Evolutionary conservation across 2,113 vertebrate genomes (phyloP), one percentile per base, ranked within the genome.

Genomic region (Oryzias celebensis): DNA sequence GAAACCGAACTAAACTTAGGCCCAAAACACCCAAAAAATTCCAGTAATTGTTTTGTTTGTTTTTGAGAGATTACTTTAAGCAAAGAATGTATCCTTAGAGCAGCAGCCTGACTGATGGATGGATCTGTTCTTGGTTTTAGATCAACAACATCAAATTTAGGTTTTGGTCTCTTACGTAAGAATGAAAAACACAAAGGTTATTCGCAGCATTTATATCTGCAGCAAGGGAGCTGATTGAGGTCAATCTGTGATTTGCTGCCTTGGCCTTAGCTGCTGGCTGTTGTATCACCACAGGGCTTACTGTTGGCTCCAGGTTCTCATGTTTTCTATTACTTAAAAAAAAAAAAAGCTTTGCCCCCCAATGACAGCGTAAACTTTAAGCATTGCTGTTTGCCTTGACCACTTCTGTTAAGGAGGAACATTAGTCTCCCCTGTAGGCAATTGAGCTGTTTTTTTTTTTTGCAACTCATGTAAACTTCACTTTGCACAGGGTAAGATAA

Each of bases 191-290:
- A 20, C 49, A 72, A 61, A 66, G 66, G 62, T 23, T 2, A 56
- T 62, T 24, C 26, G 50, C 22, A 65, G 58, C 52, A 50, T 82
- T 77, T 41, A 55, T 82, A 70, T 79, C 71, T 77, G 70, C 68
- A 65, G 75, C 68, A 52, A 18, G 66, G 43, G 61, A 77, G 58
- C 72, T 79, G 84, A 89, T 86, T 85, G 82, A 89, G 84, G 85
- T 87, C 82, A 87, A 86, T 82, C 84, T 86, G 82, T 89, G 84
- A 89, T 89, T 86, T 86, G 78, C 75, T 61, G 80, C 68, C 28
- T 74, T 59, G 67, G 70, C 75, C 72, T 54, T 1, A 15, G 72
- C 68, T 63, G 61, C 61, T 17, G 51, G 70, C 64, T 59, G 68
- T 74, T 77, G 75, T 81, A 59, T 83, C 74, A 62, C 82, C 56